These are phyloP conservation scores for Aegypius monachus DNA, from an alignment of 2,113 vertebrate species.

Conservation along the genomic window DNA sequence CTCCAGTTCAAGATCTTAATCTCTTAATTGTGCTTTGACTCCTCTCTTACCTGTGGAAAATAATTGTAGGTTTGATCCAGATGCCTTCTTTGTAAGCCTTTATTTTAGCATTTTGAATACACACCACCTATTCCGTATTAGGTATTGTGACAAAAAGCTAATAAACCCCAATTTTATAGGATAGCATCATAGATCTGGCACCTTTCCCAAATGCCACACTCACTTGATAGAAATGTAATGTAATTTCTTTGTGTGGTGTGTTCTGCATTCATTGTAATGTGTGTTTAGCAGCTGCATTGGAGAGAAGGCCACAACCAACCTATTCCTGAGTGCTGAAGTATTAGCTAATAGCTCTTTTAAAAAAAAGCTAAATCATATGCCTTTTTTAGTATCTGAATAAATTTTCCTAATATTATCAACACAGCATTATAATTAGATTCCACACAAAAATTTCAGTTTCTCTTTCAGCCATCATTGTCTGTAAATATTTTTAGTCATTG, in stretches of 20 bases:
- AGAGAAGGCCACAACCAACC: background rate
- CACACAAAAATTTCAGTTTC: background rate
- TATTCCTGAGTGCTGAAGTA: background rate
- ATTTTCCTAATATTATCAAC: background rate
- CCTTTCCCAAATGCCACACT: background rate
- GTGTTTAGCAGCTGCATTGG: background rate
- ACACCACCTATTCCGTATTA: background rate
- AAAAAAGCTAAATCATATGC: background rate
- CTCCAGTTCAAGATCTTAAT: background rate
- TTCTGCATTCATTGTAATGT: background rate
- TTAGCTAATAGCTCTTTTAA: background rate
- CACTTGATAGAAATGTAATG: background rate
- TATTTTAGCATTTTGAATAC: slow-evolving; percentile 4
- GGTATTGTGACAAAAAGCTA: background rate
- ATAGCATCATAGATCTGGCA: background rate
- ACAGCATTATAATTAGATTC: background rate
- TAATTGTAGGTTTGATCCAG: background rate
- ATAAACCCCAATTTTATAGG: background rate
- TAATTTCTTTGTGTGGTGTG: background rate
- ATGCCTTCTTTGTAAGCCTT: background rate
- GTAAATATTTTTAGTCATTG: background rate
- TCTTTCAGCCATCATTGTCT: background rate
- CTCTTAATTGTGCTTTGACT: background rate
- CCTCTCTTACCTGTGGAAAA: background rate
- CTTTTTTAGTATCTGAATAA: background rate